Evolutionary conservation across 1,140 invertebrate genomes (phyloP).

Genomic region (Dendroctonus ponderosae): DNA sequence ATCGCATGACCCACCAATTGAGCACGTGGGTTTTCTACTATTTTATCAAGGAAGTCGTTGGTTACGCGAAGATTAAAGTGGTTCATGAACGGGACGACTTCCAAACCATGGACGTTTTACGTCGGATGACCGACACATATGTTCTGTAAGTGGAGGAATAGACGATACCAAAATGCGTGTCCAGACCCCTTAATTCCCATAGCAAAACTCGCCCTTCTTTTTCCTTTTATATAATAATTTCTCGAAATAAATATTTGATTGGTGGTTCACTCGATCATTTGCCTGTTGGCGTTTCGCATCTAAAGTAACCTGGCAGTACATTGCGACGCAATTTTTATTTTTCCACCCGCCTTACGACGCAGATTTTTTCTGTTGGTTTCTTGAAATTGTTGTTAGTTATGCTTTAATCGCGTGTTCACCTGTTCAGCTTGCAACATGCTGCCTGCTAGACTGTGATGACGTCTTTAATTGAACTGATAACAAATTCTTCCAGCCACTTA

Average conservation of each 20-base stretch:
- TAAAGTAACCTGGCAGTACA: neutral
- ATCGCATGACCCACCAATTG: conserved; percentile 60
- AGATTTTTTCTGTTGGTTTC: no score
- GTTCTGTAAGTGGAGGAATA: neutral
- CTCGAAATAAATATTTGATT: neutral
- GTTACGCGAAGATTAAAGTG: conserved; percentile 60
- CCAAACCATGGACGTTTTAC: conserved; percentile 43
- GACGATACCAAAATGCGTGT: neutral
- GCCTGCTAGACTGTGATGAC: no score
- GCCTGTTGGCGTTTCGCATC: neutral
- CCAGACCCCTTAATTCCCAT: neutral
- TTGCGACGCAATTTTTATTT: no score
- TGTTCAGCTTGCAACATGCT: no score
- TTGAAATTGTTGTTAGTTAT: no score
- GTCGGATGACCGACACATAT: conserved; percentile 35
- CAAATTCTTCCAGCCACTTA: no score
- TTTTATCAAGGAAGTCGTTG: conserved; percentile 63
- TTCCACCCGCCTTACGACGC: no score
- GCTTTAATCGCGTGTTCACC: no score
- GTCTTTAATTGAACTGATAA: no score
- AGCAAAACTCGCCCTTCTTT: neutral
- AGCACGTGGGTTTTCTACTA: conserved; percentile 64
- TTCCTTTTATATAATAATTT: neutral
- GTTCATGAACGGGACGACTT: conserved; percentile 53
- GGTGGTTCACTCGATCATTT: neutral